phyloP scores from a whole-genome alignment of 2,888 invertebrate species.

The Limnephilus auricula region DNA sequence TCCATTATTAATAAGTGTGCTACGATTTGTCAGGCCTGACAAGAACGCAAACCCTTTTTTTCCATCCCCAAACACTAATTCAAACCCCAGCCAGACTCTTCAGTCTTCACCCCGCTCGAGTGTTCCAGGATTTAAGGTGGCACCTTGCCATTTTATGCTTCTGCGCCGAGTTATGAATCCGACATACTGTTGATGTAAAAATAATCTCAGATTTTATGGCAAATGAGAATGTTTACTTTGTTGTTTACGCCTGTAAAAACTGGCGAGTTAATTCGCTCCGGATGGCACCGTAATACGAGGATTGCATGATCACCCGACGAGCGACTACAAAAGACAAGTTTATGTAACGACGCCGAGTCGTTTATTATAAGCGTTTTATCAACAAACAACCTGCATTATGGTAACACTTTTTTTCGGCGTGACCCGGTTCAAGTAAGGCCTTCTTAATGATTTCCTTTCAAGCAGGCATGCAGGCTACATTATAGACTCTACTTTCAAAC shows the following conservation, averaged over 20 bases:
- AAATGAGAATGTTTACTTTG: constrained; percentile 20
- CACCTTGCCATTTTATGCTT: constrained; percentile 24
- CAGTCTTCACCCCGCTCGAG: constrained; percentile 6
- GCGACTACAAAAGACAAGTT: constrained; percentile 5
- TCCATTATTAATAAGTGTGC: neutral
- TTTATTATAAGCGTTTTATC: constrained; percentile 20
- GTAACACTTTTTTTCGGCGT: neutral
- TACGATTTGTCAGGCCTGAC: neutral
- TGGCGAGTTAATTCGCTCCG: constrained; percentile 21
- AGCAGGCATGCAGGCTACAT: neutral
- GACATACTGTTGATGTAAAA: constrained; percentile 35
- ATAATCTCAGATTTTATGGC: constrained; percentile 33
- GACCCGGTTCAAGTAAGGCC: neutral
- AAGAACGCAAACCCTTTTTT: constrained; percentile 30
- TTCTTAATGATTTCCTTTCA: neutral
- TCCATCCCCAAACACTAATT: constrained; percentile 45
- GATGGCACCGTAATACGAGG: constrained; percentile 24
- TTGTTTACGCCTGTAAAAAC: constrained; percentile 21
- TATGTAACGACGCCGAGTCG: neutral
- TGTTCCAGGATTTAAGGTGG: constrained; percentile 26
- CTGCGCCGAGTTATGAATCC: constrained; percentile 25
- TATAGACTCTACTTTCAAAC: neutral
- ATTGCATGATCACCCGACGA: constrained; percentile 22
- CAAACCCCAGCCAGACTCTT: constrained; percentile 17
- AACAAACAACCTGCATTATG: neutral